Evolutionary conservation across 2,888 invertebrate species (phyloP).

Genomic region (Bombylius discolor): DNA sequence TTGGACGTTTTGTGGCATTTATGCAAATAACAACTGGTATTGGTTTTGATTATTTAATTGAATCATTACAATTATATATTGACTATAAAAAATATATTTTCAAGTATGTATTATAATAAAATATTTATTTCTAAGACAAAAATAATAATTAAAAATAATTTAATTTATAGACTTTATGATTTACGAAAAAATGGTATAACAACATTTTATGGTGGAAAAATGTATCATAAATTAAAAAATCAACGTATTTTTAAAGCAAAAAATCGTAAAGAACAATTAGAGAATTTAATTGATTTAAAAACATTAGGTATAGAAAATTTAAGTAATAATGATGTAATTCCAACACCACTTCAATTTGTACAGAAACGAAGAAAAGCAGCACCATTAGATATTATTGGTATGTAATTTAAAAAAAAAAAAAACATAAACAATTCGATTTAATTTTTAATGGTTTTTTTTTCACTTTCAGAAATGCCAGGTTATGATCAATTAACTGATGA

Average conservation of each 20-base stretch:
- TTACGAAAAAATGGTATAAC: conserved; percentile 59
- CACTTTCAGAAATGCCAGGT: conserved; percentile 59
- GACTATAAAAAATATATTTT: conserved; percentile 51
- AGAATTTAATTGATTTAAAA: conserved; percentile 20
- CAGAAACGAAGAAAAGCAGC: conserved; percentile 16
- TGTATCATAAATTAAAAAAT: conserved; percentile 53
- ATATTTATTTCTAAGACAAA: conserved; percentile 24
- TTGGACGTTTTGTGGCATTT: conserved; percentile 46
- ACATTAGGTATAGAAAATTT: conserved; percentile 25
- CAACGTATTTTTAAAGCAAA: conserved; percentile 30
- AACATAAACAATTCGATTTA: too few species aligned
- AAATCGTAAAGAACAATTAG: conserved; percentile 19
- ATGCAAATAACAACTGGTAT: conserved; percentile 62
- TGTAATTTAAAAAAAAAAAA: background rate
- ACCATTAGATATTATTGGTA: conserved; percentile 31
- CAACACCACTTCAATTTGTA: background rate
- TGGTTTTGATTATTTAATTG: conserved; percentile 64
- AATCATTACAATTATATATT: conserved; percentile 56
- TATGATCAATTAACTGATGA: conserved; percentile 56
- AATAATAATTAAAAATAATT: background rate
- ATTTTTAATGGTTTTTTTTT: too few species aligned
- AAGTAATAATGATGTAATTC: background rate
- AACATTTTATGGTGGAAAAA: conserved; percentile 45
- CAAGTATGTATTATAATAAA: conserved; percentile 26
- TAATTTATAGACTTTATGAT: conserved; percentile 41